Evolutionary conservation across 1,140 invertebrate genomes (phyloP).

Genomic region (Scylla paramamosain): DNA sequence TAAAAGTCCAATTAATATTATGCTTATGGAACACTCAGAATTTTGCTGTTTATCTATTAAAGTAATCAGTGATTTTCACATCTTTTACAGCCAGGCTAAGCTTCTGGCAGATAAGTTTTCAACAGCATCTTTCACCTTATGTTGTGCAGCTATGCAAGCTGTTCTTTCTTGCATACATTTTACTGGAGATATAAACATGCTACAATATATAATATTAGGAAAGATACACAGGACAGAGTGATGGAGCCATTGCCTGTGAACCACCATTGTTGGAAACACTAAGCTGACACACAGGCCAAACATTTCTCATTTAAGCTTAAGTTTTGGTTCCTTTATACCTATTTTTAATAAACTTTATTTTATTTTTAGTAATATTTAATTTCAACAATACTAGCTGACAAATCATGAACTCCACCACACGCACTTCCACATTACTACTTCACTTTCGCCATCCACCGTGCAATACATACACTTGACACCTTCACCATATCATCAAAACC

Average conservation of each 20-base stretch:
- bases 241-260: not conserved
- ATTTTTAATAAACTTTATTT: slow-evolving; percentile 2
- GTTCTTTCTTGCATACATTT: not conserved
- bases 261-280: not conserved
- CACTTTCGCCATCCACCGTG: not conserved
- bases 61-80: not conserved
- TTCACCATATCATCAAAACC: slow-evolving; percentile 52
- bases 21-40: not conserved
- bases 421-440: not conserved
- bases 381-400: not conserved
- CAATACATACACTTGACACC: slow-evolving; percentile 13
- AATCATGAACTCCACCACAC: not conserved
- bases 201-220: not conserved
- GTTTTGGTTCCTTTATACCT: not conserved
- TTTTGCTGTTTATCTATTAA: not conserved
- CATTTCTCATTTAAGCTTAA: not conserved
- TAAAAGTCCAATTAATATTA: not conserved
- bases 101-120: not conserved
- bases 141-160: not conserved
- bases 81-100: not conserved
- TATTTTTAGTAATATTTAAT: not conserved
- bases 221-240: not conserved
- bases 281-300: not conserved
- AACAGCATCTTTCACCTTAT: not conserved
- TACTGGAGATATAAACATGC: slow-evolving; percentile 1